Evolutionary conservation across 2,888 invertebrate species (phyloP), one percentile per base, ranked within the genome.

Genomic region (Omphaloscelis lunosa): DNA sequence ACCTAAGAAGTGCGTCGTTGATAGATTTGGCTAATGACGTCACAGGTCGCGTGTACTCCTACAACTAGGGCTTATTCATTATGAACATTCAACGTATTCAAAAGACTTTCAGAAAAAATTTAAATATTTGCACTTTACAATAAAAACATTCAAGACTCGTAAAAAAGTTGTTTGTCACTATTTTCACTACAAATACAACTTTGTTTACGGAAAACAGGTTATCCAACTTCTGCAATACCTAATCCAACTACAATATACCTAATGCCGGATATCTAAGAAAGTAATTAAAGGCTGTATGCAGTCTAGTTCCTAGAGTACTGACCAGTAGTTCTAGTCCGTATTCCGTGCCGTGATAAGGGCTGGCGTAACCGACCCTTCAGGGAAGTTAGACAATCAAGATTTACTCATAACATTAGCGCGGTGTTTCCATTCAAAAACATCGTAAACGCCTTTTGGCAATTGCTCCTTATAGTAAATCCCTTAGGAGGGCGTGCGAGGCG

Each of bases 401-500:
- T 88, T 90, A 88, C 88, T 90, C 90, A 89, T 88, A 91, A 88
- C 87, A 89, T 90, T 89, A 89, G 65, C 75, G 71, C 75, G 70
- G 72, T 62, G 85, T 85, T 86, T 87, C 83, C 79, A 80, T 87
- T 79, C 85, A 80, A 90, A 61, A 90, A 88, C 77, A 86, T 70
- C 88, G 73, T 87, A 89, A 88, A 84, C 88, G 89, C 83, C 86
- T 87, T 86, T 86, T 82, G 88, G 87, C 80, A 84, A 88, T 80
- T 87, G 90, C 88, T 91, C 89, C 89, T 91, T 92, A 91, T 88
- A 91, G 85, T 90, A 89, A 90, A 91, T 92, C 94, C 94, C 94
- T 94, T 93, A 92, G 92, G 94, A 95, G 92, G 94, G 94, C 93
- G 93, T 92, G 90, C 91, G 89, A 91, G 82, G 90, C 91, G 90